Percentiles rank a stretch among this genome's conserved stretches.
phyloP scores from a whole-genome alignment of 2,888 invertebrate genomes.

The Aspidapion aeneum region DNA sequence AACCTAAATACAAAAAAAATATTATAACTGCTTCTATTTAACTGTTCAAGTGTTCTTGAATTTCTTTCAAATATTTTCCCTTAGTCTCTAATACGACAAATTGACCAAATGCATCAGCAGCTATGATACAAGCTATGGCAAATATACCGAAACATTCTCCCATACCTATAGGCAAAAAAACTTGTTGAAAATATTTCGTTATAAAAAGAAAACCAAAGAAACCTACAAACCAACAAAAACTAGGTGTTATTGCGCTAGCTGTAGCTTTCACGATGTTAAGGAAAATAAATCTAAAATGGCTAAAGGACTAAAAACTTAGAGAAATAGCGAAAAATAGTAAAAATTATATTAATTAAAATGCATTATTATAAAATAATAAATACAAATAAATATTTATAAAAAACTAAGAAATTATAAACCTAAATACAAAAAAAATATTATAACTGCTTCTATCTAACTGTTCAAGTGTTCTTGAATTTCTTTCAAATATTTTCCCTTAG shows the following conservation, averaged over 20 bases:
- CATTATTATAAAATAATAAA: too few relatives aligned
- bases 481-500: constrained; percentile 81
- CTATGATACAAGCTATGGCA: constrained; percentile 56
- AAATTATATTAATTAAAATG: constrained; percentile 67
- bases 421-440: constrained; percentile 59
- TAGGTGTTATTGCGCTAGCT: constrained; percentile 65
- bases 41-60: constrained; percentile 67
- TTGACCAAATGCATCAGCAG: constrained; percentile 70
- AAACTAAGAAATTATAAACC: constrained; percentile 54
- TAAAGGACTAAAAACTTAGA: too few relatives aligned
- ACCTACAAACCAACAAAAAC: too few relatives aligned
- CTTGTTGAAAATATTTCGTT: constrained; percentile 64
- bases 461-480: constrained; percentile 75
- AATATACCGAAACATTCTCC: constrained; percentile 72
- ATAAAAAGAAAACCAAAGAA: constrained; percentile 77
- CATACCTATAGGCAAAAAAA: constrained; percentile 58
- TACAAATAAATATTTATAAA: constrained; percentile 22
- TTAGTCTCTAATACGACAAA: constrained; percentile 84
- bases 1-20: constrained; percentile 61
- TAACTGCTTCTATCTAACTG: constrained; percentile 47
- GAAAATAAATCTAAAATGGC: constrained; percentile 55
- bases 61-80: constrained; percentile 81
- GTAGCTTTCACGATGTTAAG: constrained; percentile 61
- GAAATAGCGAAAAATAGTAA: too few relatives aligned
- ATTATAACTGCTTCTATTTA: too few relatives aligned